These are phyloP conservation scores for Amphiprion percula DNA, from an alignment of 2,113 vertebrate species.

Conservation along the genomic window DNA sequence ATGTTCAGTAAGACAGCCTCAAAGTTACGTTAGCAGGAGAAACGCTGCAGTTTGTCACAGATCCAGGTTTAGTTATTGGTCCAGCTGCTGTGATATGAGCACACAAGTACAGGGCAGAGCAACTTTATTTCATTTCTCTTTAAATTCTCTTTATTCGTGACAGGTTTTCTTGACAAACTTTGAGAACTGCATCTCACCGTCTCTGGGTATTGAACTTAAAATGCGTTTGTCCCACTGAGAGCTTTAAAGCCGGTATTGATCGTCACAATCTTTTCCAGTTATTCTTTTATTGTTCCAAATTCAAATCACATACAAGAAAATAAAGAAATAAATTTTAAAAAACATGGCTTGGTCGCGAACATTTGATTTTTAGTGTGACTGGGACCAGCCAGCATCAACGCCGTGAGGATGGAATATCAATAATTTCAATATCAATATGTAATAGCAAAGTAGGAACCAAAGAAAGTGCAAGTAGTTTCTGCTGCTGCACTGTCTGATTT, in stretches of 20 bases:
- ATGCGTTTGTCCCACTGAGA: not conserved
- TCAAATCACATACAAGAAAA: not conserved
- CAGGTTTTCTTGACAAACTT: not conserved
- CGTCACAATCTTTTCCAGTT: not conserved
- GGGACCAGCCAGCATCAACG: too few relatives aligned
- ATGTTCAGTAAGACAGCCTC: not conserved
- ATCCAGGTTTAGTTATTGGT: not conserved
- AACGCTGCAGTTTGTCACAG: not conserved
- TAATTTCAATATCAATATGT: too few relatives aligned
- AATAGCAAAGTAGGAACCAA: not conserved
- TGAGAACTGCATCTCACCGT: not conserved
- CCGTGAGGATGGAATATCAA: too few relatives aligned
- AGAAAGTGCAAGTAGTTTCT: not conserved
- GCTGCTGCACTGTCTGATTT: not conserved
- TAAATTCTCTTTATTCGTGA: too few relatives aligned
- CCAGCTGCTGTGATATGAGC: not conserved
- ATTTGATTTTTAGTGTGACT: not conserved
- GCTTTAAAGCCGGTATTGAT: not conserved
- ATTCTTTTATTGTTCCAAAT: not conserved
- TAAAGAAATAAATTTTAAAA: not conserved
- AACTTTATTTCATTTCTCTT: too few relatives aligned
- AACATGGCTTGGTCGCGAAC: not conserved
- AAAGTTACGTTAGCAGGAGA: not conserved
- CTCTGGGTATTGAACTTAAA: not conserved
- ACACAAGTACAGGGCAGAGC: too few relatives aligned